Evolutionary conservation across 1,140 invertebrate species (phyloP).

Genomic region (Melanaphis sacchari): DNA sequence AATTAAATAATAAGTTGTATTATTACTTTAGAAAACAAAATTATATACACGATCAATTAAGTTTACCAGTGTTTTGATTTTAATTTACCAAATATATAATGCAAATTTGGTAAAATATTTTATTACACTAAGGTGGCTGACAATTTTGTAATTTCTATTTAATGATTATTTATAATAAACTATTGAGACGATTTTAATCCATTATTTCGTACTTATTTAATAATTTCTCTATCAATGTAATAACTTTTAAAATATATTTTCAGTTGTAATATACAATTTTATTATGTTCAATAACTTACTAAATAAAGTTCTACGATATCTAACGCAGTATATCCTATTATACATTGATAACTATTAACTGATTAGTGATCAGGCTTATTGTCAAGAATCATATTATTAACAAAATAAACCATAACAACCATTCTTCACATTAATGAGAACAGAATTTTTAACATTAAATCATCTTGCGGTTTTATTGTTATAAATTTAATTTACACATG

Average conservation of each 20-base stretch:
- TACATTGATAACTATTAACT: too few species aligned
- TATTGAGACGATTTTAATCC: slow-evolving; percentile 36
- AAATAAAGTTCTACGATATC: too few species aligned
- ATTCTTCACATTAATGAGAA: too few species aligned
- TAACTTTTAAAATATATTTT: neutral
- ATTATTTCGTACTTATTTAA: slow-evolving; percentile 30
- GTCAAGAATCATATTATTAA: too few species aligned
- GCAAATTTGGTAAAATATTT: slow-evolving; percentile 48
- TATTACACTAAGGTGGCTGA: slow-evolving; percentile 27
- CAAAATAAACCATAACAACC: too few species aligned
- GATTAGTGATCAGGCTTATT: too few species aligned
- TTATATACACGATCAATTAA: slow-evolving; percentile 35
- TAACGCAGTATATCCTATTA: too few species aligned
- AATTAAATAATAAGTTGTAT: slow-evolving; percentile 38
- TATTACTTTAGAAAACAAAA: slow-evolving; percentile 33
- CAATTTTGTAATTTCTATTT: slow-evolving; percentile 45
- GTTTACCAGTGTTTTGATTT: slow-evolving; percentile 27
- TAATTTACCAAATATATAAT: slow-evolving; percentile 30
- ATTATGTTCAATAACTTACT: neutral
- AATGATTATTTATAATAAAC: slow-evolving; percentile 50
- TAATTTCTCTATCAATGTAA: neutral
- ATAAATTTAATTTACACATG: too few species aligned
- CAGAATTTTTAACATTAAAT: too few species aligned
- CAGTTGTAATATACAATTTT: neutral
- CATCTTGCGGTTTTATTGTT: too few species aligned